phyloP scores from a whole-genome alignment of 2,888 invertebrate genomes.

The Petrolisthes manimaculis region DNA sequence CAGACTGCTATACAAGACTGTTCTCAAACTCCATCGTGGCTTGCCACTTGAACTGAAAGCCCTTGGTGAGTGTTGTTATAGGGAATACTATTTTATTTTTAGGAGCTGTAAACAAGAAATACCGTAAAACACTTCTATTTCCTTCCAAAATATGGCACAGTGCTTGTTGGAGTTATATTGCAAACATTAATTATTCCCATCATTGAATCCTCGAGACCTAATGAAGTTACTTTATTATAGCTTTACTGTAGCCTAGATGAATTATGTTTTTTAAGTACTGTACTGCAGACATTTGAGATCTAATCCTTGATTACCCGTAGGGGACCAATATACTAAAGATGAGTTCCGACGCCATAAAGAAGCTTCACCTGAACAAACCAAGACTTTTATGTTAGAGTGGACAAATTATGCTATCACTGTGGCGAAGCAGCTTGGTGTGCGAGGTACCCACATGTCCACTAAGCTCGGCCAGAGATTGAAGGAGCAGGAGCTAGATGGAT shows the following conservation, averaged over 20 bases:
- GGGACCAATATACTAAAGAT: constrained; percentile 83
- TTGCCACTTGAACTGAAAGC: constrained; percentile 79
- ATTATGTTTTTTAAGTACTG: too few species aligned
- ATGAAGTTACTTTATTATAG: too few species aligned
- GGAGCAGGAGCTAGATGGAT: constrained; percentile 77
- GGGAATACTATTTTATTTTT: not conserved
- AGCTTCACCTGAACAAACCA: constrained; percentile 79
- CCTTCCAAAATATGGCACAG: not conserved
- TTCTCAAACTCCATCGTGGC: constrained; percentile 83
- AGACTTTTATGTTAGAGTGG: constrained; percentile 89
- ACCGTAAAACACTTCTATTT: not conserved
- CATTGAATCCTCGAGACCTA: too few species aligned
- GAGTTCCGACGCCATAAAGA: constrained; percentile 88
- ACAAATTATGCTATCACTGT: constrained; percentile 84
- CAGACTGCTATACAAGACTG: constrained; percentile 81
- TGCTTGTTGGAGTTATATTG: too few species aligned
- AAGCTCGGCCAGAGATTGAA: constrained; percentile 77
- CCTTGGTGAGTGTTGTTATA: constrained; percentile 71
- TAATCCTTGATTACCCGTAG: constrained; percentile 10
- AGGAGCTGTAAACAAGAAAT: not conserved
- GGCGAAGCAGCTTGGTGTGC: constrained; percentile 80
- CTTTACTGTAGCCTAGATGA: too few species aligned
- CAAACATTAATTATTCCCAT: too few species aligned
- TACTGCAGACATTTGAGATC: too few species aligned
- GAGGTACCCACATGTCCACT: constrained; percentile 75